Evolutionary conservation across 2,888 invertebrate genomes (phyloP), one percentile per base, ranked within the genome.

Genomic region (Sepiola atlantica): DNA sequence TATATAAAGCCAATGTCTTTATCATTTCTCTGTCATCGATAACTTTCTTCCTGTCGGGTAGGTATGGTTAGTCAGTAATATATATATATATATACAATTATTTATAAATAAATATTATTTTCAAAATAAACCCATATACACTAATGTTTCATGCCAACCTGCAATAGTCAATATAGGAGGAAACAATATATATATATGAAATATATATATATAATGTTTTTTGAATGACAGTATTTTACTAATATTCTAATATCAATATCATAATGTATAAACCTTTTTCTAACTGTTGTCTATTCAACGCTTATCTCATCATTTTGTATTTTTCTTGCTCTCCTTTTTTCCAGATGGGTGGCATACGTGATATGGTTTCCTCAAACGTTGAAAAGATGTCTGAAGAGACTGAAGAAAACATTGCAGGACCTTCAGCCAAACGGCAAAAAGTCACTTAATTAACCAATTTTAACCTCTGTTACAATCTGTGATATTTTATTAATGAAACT

Each of bases 281-380:
- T 35, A 10, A 21, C 16, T 91, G 10, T 20, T 91, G 91, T n/a
- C n/a, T n/a, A n/a, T n/a, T n/a, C n/a, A 91, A n/a, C 4, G 21
- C 35, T 32, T 91, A 24, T 32, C 20, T n/a, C 8, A 35, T 35
- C 16, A n/a, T n/a, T n/a, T n/a, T 91, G 18, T 4, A 28, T 91
- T 91, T 91, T 91, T 55, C 4, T 28, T 55, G n/a, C n/a, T 55
- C 16, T 61, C 16, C 57, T 55, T 21, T 57, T 61, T 93, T 93
- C 3, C 93, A 93, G 93, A 93, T 93, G 93, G 93, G 93, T 54
- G 93, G 93, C 0, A 93, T 93, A 55, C 55, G 93, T 61, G 93
- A 93, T 93, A 57, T 93, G 32, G n/a, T 93, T 21, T 10, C 55
- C 32, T 21, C 24, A 8, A 55, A 35, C 20, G n/a, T 4, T 55